phyloP scores from a whole-genome alignment of 2,888 invertebrate genomes.

The Brassicogethes aeneus region DNA sequence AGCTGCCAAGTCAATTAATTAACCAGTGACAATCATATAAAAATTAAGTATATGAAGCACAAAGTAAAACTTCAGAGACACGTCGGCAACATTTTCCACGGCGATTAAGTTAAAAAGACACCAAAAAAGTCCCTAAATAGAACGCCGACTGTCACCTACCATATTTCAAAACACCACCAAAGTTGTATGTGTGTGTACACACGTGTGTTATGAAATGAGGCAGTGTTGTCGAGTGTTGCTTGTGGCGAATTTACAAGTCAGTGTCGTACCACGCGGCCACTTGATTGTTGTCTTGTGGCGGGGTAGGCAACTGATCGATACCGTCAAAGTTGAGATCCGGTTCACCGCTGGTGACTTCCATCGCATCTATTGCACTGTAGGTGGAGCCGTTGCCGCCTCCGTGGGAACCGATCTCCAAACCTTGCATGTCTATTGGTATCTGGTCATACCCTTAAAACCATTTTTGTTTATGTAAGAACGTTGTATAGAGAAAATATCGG shows the following conservation, averaged over 20 bases:
- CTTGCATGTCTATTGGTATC: slow-evolving; percentile 96
- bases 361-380: slow-evolving; percentile 75
- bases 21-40: background rate
- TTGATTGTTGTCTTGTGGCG: slow-evolving; percentile 84
- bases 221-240: background rate
- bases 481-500: too few relatives aligned
- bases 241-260: slow-evolving; percentile 71
- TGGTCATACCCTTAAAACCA: slow-evolving; percentile 85
- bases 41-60: background rate
- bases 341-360: slow-evolving; percentile 74
- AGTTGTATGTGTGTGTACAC: too few relatives aligned
- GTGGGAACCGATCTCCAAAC: slow-evolving; percentile 74
- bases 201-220: too few relatives aligned
- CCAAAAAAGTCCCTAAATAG: too few relatives aligned
- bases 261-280: slow-evolving; percentile 98
- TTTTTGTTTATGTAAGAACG: too few relatives aligned
- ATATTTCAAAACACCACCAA: background rate
- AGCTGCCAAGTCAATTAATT: background rate
- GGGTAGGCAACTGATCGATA: slow-evolving; percentile 65
- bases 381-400: slow-evolving; percentile 58
- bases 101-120: too few relatives aligned
- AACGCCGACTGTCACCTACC: too few relatives aligned
- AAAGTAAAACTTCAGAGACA: too few relatives aligned
- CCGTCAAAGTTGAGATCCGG: slow-evolving; percentile 73
- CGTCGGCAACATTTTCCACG: too few relatives aligned